Conservation (phyloP, 2,113 vertebrate species). For the Cavia porcellus region DNA sequence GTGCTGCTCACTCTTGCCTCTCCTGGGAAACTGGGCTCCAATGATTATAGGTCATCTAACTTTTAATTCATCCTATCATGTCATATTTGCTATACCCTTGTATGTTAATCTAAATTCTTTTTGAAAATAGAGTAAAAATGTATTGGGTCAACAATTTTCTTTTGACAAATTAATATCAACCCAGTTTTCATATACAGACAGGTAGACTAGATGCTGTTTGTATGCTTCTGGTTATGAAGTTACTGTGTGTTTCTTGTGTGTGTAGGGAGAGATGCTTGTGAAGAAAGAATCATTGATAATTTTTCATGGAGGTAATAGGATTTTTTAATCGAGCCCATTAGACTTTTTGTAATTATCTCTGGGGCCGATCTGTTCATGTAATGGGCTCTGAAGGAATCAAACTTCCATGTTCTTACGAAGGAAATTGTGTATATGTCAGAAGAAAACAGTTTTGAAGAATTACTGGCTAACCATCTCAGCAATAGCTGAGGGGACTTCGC, state of each 20-base stretch:
- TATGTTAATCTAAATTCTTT: neutral
- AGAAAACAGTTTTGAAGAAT: conserved; percentile 58
- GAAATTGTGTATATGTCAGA: conserved; percentile 65
- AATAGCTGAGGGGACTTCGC: conserved; percentile 11
- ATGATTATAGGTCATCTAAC: conserved; percentile 27
- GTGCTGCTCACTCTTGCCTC: neutral
- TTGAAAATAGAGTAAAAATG: conserved; percentile 52
- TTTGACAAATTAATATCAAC: conserved; percentile 46
- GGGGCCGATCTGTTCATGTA: conserved; percentile 31
- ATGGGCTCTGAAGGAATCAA: conserved; percentile 68
- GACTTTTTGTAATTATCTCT: neutral
- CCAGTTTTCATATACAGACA: conserved; percentile 70
- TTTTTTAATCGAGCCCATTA: conserved; percentile 74
- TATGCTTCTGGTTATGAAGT: conserved; percentile 19
- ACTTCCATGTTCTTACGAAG: conserved; percentile 60
- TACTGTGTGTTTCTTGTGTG: neutral
- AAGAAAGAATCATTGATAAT: conserved; percentile 5
- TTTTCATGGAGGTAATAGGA: conserved; percentile 72
- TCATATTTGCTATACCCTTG: neutral
- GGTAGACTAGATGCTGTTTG: neutral
- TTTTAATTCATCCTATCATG: conserved; percentile 38
- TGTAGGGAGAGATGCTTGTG: neutral
- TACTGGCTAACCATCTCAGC: conserved; percentile 43
- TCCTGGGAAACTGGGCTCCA: neutral
- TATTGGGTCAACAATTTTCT: conserved; percentile 23